A percentile compares a stretch with the other conserved stretches of the same genome.
These are phyloP conservation scores for Chloropsis hardwickii DNA, from an alignment of 2,113 vertebrate species.

Conservation along the genomic window DNA sequence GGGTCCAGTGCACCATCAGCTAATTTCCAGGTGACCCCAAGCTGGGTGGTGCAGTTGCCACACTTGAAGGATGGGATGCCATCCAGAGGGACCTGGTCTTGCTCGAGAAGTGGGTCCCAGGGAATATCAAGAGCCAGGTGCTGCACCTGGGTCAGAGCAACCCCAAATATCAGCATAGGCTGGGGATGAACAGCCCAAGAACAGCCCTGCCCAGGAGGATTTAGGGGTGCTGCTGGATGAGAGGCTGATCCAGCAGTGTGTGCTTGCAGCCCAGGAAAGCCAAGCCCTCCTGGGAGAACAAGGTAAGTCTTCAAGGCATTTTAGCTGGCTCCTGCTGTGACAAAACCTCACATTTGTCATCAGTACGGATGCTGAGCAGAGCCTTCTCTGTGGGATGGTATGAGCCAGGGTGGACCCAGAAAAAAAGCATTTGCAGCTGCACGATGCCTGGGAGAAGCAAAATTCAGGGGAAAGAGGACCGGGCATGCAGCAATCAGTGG, in stretches of 20 bases:
- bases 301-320: background rate
- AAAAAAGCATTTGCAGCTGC: background rate
- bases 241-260: background rate
- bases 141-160: background rate
- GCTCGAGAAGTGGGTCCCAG: accelerated
- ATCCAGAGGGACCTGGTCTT: background rate
- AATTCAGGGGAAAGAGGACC: background rate
- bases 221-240: background rate
- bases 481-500: accelerated
- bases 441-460: background rate
- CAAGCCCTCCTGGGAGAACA: background rate
- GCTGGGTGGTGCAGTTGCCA: background rate
- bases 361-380: background rate
- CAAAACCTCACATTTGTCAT: background rate
- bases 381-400: no score
- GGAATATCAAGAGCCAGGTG: background rate
- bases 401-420: background rate
- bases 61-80: background rate
- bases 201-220: background rate
- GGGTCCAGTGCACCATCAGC: background rate
- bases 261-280: background rate
- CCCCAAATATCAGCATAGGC: background rate
- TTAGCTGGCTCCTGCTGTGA: background rate
- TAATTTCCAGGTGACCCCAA: background rate
- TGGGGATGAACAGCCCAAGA: background rate